Evolutionary conservation across 2,113 vertebrate genomes (phyloP).

Genomic region (Brachionichthys hirsutus): DNA sequence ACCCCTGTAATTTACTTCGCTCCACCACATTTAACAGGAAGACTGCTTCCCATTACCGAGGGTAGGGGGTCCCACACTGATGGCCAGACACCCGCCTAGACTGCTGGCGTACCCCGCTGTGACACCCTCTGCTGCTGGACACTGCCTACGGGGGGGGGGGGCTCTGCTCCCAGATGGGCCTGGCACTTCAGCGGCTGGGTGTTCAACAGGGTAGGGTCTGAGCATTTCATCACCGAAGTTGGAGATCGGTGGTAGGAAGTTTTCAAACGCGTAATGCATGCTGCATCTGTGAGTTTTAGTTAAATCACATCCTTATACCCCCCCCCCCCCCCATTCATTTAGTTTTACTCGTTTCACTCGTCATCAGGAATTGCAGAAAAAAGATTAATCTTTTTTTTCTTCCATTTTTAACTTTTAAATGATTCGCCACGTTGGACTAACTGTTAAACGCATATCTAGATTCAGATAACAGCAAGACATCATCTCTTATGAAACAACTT

Average conservation of each 20-base stretch:
- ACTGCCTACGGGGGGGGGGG: constrained; percentile 50
- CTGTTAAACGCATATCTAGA: background rate
- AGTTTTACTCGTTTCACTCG: background rate
- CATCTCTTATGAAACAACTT: too few species aligned
- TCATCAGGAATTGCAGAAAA: background rate
- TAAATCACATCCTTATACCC: background rate
- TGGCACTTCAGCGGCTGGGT: constrained; percentile 21
- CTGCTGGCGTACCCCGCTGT: constrained; percentile 55
- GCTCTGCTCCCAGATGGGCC: constrained; percentile 19
- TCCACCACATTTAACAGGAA: constrained; percentile 93
- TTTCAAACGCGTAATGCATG: background rate
- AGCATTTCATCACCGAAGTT: constrained; percentile 4
- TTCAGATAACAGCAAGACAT: background rate
- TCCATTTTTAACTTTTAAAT: background rate
- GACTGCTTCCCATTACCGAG: constrained; percentile 82
- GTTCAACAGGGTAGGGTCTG: constrained; percentile 12
- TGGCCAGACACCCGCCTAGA: constrained; percentile 70
- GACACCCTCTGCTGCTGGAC: constrained; percentile 71
- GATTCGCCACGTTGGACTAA: background rate
- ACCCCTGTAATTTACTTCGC: constrained; percentile 89
- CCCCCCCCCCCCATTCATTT: background rate
- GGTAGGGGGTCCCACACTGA: constrained; percentile 77
- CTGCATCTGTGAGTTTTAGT: constrained; percentile 4
- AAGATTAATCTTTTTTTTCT: background rate
- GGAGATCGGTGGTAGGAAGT: background rate